These are phyloP conservation scores for Chaetops frenatus DNA, from an alignment of 2,113 vertebrate species.

Conservation along the genomic window DNA sequence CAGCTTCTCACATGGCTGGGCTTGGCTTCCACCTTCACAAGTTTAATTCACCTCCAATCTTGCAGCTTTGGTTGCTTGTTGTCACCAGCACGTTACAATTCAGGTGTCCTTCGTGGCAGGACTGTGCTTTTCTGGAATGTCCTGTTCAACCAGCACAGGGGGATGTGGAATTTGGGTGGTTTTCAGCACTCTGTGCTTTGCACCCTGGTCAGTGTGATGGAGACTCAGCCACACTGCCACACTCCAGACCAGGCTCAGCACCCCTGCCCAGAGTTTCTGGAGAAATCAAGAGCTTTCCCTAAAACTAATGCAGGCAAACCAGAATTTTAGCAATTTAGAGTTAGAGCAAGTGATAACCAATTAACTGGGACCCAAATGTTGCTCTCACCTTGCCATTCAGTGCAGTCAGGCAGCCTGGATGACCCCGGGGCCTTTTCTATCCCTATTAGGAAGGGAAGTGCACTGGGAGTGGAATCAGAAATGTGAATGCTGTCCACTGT, in stretches of 20 bases:
- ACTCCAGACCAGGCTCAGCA: fast-evolving
- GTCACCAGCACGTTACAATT: not conserved
- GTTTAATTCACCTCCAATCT: not conserved
- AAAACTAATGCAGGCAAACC: not conserved
- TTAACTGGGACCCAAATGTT: not conserved
- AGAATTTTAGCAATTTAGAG: not conserved
- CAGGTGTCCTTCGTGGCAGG: not conserved
- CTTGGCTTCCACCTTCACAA: not conserved
- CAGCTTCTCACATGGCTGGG: not conserved
- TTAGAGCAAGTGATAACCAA: not conserved
- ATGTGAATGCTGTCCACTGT: not conserved
- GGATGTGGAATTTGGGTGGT: not conserved
- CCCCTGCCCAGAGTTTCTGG: not conserved
- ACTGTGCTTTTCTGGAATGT: not conserved
- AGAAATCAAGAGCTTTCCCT: not conserved
- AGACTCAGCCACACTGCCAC: fast-evolving
- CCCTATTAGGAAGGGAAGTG: not conserved
- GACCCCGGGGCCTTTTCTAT: not conserved
- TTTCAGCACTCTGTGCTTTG: not conserved
- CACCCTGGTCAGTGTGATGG: not conserved
- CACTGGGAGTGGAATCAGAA: not conserved
- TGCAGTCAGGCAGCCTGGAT: not conserved
- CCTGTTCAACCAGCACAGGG: not conserved
- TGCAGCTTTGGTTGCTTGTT: not conserved
- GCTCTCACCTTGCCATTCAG: not conserved